Percentiles rank a stretch among this genome's conserved stretches.
phyloP scores from a whole-genome alignment of 2,113 vertebrate genomes.

The Hypocryptadius cinnamomeus region DNA sequence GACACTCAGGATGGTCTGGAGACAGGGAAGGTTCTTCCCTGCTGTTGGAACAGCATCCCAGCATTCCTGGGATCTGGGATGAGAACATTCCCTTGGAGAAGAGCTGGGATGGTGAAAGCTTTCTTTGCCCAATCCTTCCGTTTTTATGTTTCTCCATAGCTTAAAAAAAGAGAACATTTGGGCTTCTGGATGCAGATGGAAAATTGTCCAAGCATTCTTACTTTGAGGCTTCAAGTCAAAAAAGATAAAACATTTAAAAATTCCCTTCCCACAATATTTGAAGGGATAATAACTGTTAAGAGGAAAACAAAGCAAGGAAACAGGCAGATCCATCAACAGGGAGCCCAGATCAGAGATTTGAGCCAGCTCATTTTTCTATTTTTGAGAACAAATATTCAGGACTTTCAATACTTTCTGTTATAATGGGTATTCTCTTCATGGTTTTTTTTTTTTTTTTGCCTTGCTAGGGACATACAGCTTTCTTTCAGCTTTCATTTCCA shows the following conservation, averaged over 20 bases:
- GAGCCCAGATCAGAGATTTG: not conserved
- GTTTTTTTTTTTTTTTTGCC: not conserved
- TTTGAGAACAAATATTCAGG: not conserved
- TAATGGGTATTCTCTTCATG: not conserved
- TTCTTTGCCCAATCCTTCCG: not conserved
- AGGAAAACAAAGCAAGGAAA: not conserved
- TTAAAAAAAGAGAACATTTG: not conserved
- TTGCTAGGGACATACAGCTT: not conserved
- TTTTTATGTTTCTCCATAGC: not conserved
- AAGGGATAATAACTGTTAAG: not conserved
- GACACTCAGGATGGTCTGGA: accelerated
- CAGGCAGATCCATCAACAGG: not conserved
- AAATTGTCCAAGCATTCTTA: not conserved
- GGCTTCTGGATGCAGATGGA: not conserved
- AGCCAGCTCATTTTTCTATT: not conserved
- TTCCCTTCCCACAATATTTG: not conserved
- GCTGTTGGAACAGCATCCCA: not conserved
- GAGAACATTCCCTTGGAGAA: not conserved
- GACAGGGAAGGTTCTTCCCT: not conserved
- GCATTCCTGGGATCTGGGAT: not conserved
- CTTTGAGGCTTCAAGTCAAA: not conserved
- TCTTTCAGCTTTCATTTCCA: slow-evolving; percentile 5
- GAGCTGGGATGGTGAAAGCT: not conserved
- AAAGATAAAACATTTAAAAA: not conserved
- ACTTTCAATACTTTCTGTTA: not conserved